Base-by-base conservation (phyloP, 1,140 invertebrate species). In the Drosophila subobscura region DNA sequence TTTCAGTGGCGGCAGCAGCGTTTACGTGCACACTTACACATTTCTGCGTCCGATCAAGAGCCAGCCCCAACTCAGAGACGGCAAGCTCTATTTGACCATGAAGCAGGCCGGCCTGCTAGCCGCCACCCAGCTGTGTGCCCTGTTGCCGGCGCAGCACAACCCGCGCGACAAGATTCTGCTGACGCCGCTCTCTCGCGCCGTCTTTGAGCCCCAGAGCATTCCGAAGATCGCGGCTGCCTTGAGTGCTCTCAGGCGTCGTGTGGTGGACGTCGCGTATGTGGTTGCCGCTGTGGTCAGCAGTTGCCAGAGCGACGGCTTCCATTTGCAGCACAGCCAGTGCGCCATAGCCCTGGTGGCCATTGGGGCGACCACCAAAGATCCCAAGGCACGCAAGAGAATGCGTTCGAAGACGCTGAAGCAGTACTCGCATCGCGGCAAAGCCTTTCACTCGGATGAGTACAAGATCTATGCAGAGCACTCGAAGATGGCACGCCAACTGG, bases 41-140 rank as follows among this genome's bases (percentile, higher is more conserved):
- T 85, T 85, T 40, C 51, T 47, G 20, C 51, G 33, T 6, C 77
- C 60, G 8, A 59, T 80, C 27, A 77, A 61, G 27, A 60, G 67
- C 14, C 78, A 74, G 45, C 81, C 81, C 1, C 64, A 50, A 0
- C 6, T 85, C 1, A 44, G 41, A 3, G 64, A 76, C 2, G 51
- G 68, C 0, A 79, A 77, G 27, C 59, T 85, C 0, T 85, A 79
- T 47, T n/a, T 85, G 2, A 85, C 76, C 0, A 23, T 85, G 2
- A 79, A 85, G 25, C 80, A 79, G 51, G 80, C 80, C 2, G 72
- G 80, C 7, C 54, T 85, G 1, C 47, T 85, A 42, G 80, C 80
- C 0, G 72, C 25, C 16, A 55, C 16, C 20, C 66, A 61, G 12
- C 7, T 79, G 1, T 85, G 77, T 29, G 52, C 42, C 3, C 2